Evolutionary conservation across 2,888 invertebrate genomes (phyloP).

Genomic region (Heliothis peltigera): DNA sequence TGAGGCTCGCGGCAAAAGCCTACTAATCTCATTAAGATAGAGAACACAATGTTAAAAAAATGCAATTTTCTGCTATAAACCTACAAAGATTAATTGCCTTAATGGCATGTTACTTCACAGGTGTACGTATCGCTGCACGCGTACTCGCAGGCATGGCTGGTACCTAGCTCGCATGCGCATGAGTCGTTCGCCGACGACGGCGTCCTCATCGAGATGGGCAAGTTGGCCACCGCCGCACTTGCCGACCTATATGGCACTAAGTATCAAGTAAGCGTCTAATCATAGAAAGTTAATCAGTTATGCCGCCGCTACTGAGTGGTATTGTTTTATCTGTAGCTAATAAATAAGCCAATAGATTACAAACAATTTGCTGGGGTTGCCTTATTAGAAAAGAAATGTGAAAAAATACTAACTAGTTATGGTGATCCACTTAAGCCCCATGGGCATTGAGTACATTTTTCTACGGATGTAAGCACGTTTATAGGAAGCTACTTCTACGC

Average conservation of each 20-base stretch:
- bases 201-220: constrained; percentile 90
- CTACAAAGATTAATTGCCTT: constrained; percentile 17
- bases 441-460: too few species aligned
- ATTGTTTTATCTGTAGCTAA: constrained; percentile 1
- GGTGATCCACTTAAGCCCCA: neutral
- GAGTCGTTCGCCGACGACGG: constrained; percentile 88
- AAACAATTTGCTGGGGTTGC: neutral
- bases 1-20: constrained; percentile 2
- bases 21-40: constrained; percentile 32
- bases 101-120: constrained; percentile 65
- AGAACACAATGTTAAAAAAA: constrained; percentile 6
- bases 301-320: neutral
- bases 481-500: too few species aligned
- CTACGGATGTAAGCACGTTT: too few species aligned
- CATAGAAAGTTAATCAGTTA: constrained; percentile 27
- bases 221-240: constrained; percentile 90
- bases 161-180: constrained; percentile 90
- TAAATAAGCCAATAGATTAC: neutral
- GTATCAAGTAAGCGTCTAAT: constrained; percentile 84
- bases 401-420: neutral
- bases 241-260: constrained; percentile 91
- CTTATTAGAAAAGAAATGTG: neutral
- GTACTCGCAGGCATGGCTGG: constrained; percentile 91
- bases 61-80: constrained; percentile 22
- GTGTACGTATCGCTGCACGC: constrained; percentile 91